Evolutionary conservation across 30 jellyfish, hydroid and myxozoan species (phyloP).

Genomic region (Cassiopea andromeda): DNA sequence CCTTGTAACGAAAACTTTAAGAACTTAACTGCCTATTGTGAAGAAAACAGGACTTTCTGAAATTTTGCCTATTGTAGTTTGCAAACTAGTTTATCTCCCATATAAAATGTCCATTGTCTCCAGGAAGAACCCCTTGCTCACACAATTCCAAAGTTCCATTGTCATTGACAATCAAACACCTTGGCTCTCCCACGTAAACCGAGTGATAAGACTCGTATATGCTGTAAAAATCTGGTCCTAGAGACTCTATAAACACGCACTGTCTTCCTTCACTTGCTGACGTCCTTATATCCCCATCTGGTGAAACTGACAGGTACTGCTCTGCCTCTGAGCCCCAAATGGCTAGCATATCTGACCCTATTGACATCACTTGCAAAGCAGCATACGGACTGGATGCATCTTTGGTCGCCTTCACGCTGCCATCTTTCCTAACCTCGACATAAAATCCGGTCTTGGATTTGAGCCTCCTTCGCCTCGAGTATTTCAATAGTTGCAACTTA

Average conservation of each 20-base stretch:
- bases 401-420: constrained; percentile 88
- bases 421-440: constrained; percentile 88
- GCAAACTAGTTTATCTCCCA: constrained; percentile 77
- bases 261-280: constrained; percentile 95
- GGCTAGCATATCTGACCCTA: constrained; percentile 99
- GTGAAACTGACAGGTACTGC: constrained; percentile 80
- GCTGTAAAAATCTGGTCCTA: constrained; percentile 85
- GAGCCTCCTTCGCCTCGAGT: constrained; percentile 91
- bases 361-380: constrained; percentile 90
- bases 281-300: constrained; percentile 86
- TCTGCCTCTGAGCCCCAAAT: constrained; percentile 98
- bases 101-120: constrained; percentile 86
- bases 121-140: constrained; percentile 68
- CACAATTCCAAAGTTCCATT: constrained; percentile 69
- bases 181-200: constrained; percentile 87
- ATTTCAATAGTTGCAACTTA: constrained; percentile 83
- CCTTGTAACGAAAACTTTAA: no score
- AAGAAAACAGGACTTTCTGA: not conserved
- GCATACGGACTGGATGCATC: constrained; percentile 85
- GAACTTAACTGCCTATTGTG: not conserved
- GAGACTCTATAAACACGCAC: constrained; percentile 91
- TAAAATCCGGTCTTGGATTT: constrained; percentile 87
- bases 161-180: constrained; percentile 74
- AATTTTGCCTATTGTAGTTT: not conserved
- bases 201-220: constrained; percentile 92